Conservation (phyloP, 2,888 invertebrate genomes). For the Caenorhabditis parvicauda region DNA sequence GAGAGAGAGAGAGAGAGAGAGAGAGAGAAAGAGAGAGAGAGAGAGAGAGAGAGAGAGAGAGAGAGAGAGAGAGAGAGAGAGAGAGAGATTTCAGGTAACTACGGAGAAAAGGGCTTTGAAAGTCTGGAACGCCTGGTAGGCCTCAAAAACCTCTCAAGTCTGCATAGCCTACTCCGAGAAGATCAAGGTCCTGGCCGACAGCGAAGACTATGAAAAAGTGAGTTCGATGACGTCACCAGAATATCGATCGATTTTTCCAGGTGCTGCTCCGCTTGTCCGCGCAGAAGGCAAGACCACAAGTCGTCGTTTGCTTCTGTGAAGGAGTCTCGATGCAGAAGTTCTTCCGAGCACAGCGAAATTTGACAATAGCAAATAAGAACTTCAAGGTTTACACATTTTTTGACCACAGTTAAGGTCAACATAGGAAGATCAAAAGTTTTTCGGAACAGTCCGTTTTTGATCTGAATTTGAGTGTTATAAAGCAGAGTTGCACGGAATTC, state of each 20-base stretch:
- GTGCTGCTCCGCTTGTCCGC: slow-evolving; percentile 39
- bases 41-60: neutral
- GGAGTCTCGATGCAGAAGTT: slow-evolving; percentile 70
- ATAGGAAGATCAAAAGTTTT: too few species aligned
- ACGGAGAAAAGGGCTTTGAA: slow-evolving; percentile 77
- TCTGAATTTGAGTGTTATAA: too few species aligned
- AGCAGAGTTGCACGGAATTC: too few species aligned
- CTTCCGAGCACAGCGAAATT: slow-evolving; percentile 55
- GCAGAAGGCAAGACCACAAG: slow-evolving; percentile 57
- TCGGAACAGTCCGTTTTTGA: too few species aligned
- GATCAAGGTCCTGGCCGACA: slow-evolving; percentile 64
- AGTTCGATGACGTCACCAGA: neutral
- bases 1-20: neutral
- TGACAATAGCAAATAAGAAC: slow-evolving; percentile 24
- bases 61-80: neutral
- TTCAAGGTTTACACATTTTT: slow-evolving; percentile 4
- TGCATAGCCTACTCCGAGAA: slow-evolving; percentile 75
- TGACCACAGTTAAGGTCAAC: too few species aligned
- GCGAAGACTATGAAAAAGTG: slow-evolving; percentile 44
- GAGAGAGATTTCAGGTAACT: slow-evolving; percentile 71
- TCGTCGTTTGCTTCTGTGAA: slow-evolving; percentile 75
- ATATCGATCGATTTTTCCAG: slow-evolving; percentile 5
- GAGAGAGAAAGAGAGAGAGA: neutral
- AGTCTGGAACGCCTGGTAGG: slow-evolving; percentile 69
- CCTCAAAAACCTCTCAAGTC: slow-evolving; percentile 65